These are phyloP conservation scores for Pelmatolapia mariae DNA, from an alignment of 2,113 vertebrate species.

Conservation along the genomic window DNA sequence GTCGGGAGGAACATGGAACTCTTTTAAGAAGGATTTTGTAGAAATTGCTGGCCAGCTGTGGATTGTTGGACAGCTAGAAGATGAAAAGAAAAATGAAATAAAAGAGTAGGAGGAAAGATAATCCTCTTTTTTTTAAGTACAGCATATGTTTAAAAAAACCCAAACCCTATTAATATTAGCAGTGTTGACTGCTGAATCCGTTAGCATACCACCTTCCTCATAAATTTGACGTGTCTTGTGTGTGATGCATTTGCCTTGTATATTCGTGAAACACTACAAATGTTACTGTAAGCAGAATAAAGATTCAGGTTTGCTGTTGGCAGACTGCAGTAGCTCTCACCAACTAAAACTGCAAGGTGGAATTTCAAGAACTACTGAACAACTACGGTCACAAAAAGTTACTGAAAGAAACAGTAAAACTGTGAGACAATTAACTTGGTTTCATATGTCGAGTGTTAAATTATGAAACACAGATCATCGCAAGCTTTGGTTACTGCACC, in stretches of 20 bases:
- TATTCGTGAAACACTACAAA: neutral
- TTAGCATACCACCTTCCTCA: neutral
- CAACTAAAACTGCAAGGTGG: neutral
- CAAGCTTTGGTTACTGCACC: neutral
- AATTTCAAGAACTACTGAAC: neutral
- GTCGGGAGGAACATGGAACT: neutral
- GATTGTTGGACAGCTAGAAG: neutral
- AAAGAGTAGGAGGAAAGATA: neutral
- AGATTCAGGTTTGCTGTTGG: neutral
- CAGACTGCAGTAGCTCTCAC: neutral
- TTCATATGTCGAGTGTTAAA: neutral
- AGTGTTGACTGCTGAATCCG: neutral
- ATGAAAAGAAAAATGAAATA: neutral
- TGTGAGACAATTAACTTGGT: neutral
- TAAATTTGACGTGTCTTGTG: neutral
- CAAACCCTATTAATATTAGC: neutral
- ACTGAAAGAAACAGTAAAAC: neutral
- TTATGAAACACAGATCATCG: neutral
- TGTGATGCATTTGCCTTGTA: neutral
- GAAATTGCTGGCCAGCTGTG: neutral
- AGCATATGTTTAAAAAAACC: accelerated
- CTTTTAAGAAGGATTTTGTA: neutral
- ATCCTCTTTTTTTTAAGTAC: neutral
- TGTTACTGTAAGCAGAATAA: neutral
- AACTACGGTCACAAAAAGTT: neutral